These are phyloP conservation scores for Chloroclysta siterata DNA, from an alignment of 2,888 invertebrate genomes.

Conservation along the genomic window DNA sequence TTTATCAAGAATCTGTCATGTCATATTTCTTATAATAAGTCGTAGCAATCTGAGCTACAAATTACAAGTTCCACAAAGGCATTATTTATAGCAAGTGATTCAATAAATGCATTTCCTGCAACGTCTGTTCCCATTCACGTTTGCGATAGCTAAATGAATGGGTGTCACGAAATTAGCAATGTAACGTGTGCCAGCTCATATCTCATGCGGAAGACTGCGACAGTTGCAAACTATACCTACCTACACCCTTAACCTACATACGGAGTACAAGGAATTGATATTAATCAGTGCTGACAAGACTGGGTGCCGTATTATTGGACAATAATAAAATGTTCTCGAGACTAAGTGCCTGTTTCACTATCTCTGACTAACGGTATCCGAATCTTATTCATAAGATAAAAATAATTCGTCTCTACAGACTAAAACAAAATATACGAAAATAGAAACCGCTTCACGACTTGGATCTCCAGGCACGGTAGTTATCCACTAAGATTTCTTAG, in stretches of 20 bases:
- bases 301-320: constrained; percentile 16
- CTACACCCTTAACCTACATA: constrained; percentile 29
- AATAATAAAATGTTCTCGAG: constrained; percentile 4
- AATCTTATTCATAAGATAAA: neutral
- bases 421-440: no score
- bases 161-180: constrained; percentile 77
- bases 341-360: neutral
- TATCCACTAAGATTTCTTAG: no score
- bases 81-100: constrained; percentile 40
- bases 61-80: neutral
- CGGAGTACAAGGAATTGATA: constrained; percentile 28
- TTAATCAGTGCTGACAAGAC: constrained; percentile 31
- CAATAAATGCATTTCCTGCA: constrained; percentile 48
- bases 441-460: no score
- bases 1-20: no score
- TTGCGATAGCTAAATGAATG: constrained; percentile 77
- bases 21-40: no score
- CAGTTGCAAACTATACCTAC: constrained; percentile 50
- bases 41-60: no score
- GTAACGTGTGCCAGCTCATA: constrained; percentile 78
- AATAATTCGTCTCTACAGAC: neutral
- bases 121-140: constrained; percentile 76
- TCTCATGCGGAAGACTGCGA: constrained; percentile 68
- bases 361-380: neutral
- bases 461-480: no score